Percentiles rank a stretch among this genome's conserved stretches.
phyloP scores from a whole-genome alignment of 2,888 invertebrate genomes.

The Bellardia pandia region DNA sequence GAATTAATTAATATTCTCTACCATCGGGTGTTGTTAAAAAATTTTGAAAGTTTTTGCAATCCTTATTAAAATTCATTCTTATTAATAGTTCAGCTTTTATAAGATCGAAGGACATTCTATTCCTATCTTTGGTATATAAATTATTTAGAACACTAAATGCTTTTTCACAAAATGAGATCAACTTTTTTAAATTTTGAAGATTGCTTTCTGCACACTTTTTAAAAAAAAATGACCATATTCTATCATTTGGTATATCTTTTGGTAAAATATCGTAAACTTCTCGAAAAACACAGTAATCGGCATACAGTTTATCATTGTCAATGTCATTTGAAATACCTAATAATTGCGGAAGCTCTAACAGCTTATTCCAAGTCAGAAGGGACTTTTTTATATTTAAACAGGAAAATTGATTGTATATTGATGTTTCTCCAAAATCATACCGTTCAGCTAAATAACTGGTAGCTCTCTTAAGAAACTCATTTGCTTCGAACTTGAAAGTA shows the following conservation, averaged over 20 bases:
- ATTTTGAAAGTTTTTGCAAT: no score
- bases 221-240: no score
- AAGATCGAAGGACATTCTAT: conserved; percentile 47
- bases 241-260: conserved; percentile 6
- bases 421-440: conserved; percentile 10
- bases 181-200: no score
- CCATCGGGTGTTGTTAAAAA: neutral
- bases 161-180: conserved; percentile 26
- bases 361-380: conserved; percentile 33
- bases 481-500: neutral
- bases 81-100: no score
- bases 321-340: no score
- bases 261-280: neutral
- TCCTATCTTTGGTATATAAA: conserved; percentile 55
- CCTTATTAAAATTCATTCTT: no score
- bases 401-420: neutral
- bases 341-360: conserved; percentile 20
- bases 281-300: neutral
- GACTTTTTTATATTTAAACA: conserved; percentile 23
- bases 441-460: neutral
- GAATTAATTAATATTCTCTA: neutral
- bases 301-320: conserved; percentile 34
- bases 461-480: conserved; percentile 7
- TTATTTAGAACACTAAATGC: conserved; percentile 49
- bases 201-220: no score